Conservation (phyloP, 2,888 invertebrate species). For the Parochlus steinenii region DNA sequence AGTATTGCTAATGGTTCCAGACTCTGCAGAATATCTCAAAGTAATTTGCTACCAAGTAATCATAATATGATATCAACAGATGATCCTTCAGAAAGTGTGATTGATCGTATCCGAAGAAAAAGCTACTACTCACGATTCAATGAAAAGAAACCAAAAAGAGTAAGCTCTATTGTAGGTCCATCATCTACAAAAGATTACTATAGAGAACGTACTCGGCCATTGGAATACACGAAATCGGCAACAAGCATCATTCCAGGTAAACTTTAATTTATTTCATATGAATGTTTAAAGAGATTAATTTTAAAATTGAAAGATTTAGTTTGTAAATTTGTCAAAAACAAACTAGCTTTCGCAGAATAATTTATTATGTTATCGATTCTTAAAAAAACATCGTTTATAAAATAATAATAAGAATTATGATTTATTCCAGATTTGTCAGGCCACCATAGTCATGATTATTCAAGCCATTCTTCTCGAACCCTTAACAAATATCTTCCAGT, state of each 20-base stretch:
- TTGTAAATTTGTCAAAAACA: no score
- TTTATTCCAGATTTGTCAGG: no score
- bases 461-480: not conserved
- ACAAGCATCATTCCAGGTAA: conserved; percentile 11
- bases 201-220: conserved; percentile 19
- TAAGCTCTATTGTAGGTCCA: conserved; percentile 48
- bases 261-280: no score
- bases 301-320: no score
- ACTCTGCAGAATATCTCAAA: conserved; percentile 28
- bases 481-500: not conserved
- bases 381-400: no score
- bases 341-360: no score
- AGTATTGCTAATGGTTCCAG: conserved; percentile 16
- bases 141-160: conserved; percentile 56
- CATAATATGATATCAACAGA: conserved; percentile 20
- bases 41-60: conserved; percentile 24
- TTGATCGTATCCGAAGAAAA: conserved; percentile 72
- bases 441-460: not conserved
- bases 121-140: conserved; percentile 83
- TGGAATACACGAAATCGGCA: conserved; percentile 12
- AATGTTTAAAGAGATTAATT: no score
- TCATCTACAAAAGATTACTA: conserved; percentile 38
- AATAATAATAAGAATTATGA: no score
- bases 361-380: no score
- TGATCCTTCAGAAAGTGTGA: conserved; percentile 53